Percentiles rank a stretch among this genome's conserved stretches.
Evolutionary conservation across 2,797 vertebrate species (phyloP).

Genomic region (Danio tinwini): DNA sequence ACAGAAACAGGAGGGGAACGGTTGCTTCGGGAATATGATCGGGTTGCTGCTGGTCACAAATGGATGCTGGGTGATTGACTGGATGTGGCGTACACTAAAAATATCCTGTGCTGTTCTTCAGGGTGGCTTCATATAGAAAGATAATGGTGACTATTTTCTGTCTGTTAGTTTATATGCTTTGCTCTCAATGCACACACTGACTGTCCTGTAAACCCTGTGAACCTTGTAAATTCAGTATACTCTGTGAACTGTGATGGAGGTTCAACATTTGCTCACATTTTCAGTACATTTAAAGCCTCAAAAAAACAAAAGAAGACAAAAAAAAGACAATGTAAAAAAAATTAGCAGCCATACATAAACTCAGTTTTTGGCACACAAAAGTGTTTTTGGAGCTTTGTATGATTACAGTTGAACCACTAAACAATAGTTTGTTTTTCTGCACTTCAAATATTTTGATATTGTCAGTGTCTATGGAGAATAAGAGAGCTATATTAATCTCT

Average conservation of each 20-base stretch:
- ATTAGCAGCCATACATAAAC: too few relatives aligned
- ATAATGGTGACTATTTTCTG: not conserved
- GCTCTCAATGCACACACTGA: not conserved
- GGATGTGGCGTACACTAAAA: not conserved
- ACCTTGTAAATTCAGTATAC: not conserved
- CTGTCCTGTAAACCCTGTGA: not conserved
- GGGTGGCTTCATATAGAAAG: not conserved
- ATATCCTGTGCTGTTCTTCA: conserved; percentile 3
- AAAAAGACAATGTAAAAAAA: not conserved
- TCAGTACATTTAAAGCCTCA: not conserved
- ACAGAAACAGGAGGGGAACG: not conserved
- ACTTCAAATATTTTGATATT: too few relatives aligned
- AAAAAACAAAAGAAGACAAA: not conserved
- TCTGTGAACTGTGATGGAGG: not conserved
- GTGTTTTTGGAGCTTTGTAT: too few relatives aligned
- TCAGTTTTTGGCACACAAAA: too few relatives aligned
- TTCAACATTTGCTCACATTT: not conserved
- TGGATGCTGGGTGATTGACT: conserved; percentile 4
- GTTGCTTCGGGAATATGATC: not conserved
- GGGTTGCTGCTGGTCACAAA: conserved; percentile 1
- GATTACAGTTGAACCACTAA: too few relatives aligned
- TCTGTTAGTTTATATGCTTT: not conserved
- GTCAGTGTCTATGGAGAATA: too few relatives aligned
- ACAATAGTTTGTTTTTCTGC: too few relatives aligned
- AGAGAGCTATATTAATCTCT: too few relatives aligned